phyloP scores from a whole-genome alignment of 2,113 vertebrate genomes.

The Turnix velox region DNA sequence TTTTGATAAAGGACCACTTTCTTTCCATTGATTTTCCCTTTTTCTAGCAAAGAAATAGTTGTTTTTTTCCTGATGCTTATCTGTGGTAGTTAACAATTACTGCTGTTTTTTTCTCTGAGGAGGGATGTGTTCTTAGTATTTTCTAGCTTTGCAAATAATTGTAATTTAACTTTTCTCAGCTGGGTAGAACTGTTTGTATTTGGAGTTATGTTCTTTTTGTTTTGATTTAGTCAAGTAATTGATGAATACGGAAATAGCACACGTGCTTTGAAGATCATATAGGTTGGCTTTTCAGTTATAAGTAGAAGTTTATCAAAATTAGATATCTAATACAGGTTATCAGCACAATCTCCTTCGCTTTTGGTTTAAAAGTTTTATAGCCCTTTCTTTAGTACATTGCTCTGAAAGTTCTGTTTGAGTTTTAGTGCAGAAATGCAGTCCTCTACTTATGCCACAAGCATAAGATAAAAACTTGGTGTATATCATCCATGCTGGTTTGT shows the following conservation, averaged over 20 bases:
- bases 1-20: not conserved
- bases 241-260: not conserved
- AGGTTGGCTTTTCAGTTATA: not conserved
- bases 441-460: not conserved
- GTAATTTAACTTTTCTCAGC: not conserved
- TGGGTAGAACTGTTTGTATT: not conserved
- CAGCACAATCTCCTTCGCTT: rapidly evolving
- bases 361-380: not conserved
- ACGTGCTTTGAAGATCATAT: not conserved
- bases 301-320: not conserved
- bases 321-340: not conserved
- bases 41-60: not conserved
- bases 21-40: not conserved
- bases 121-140: not conserved
- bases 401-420: not conserved
- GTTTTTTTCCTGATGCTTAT: rapidly evolving
- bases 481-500: not conserved
- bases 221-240: not conserved
- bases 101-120: not conserved
- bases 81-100: not conserved
- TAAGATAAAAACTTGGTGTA: not conserved
- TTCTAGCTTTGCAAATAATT: not conserved
- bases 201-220: not conserved
- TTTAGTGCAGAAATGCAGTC: not conserved
- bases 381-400: not conserved